These are phyloP conservation scores for Pitta sordida DNA, from an alignment of 2,113 vertebrate genomes.

Conservation along the genomic window DNA sequence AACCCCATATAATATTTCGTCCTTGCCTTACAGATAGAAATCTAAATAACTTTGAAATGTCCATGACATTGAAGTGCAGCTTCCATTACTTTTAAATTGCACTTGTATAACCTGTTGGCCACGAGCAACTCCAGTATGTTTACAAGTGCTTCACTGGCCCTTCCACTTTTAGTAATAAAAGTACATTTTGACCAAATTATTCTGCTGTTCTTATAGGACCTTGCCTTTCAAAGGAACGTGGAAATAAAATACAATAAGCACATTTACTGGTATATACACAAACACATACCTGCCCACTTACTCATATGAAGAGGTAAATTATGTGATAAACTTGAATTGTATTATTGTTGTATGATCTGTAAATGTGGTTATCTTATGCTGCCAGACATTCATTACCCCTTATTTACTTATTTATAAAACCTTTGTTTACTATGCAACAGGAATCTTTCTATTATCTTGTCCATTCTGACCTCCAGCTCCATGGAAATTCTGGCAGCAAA, in stretches of 20 bases:
- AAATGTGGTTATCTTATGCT: not conserved
- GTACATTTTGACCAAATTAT: conserved; percentile 11
- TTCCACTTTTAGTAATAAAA: conserved; percentile 11
- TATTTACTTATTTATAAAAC: not conserved
- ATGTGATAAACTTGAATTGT: not conserved
- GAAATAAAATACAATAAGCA: not conserved
- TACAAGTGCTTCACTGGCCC: not conserved
- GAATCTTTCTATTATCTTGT: not conserved
- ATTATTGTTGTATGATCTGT: not conserved
- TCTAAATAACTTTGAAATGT: conserved; percentile 10
- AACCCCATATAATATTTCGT: not conserved
- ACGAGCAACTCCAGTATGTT: not conserved
- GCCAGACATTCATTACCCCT: not conserved
- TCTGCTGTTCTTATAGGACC: not conserved
- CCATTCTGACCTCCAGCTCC: not conserved
- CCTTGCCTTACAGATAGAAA: conserved; percentile 11
- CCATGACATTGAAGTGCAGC: not conserved
- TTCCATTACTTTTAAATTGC: conserved; percentile 34
- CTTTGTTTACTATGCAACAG: not conserved
- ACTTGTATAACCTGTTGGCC: conserved; percentile 21
- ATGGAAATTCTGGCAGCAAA: not conserved
- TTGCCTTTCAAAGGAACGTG: not conserved
- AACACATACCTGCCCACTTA: not conserved
- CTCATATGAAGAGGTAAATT: not conserved
- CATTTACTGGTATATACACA: not conserved